These are phyloP conservation scores for Nylanderia fulva DNA, from an alignment of 1,140 invertebrate genomes.

Conservation along the genomic window DNA sequence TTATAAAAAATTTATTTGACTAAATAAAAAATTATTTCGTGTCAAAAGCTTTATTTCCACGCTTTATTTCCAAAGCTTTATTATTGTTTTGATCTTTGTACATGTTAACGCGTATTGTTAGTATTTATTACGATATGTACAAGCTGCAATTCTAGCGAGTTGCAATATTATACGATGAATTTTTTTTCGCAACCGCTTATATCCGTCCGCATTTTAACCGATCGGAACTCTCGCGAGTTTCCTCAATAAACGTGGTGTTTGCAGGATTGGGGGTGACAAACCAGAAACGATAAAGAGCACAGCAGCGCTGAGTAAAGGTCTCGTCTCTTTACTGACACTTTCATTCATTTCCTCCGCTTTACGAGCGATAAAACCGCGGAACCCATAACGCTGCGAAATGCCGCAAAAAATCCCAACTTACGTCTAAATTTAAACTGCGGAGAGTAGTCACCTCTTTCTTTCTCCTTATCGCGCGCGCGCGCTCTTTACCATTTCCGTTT, in stretches of 20 bases:
- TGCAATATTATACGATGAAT: not conserved
- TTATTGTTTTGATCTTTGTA: not conserved
- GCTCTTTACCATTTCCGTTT: conserved; percentile 51
- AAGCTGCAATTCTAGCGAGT: not conserved
- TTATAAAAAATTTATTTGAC: not conserved
- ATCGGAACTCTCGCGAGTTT: conserved; percentile 27
- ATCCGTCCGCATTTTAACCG: conserved; percentile 15
- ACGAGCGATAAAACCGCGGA: conserved; percentile 66
- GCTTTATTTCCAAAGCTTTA: no score
- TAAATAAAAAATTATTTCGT: not conserved
- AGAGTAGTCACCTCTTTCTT: not conserved
- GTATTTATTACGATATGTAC: not conserved
- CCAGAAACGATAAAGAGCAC: conserved; percentile 53
- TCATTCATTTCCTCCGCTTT: conserved; percentile 70
- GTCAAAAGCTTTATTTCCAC: not conserved
- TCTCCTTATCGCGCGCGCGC: not conserved
- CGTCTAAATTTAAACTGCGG: conserved; percentile 64
- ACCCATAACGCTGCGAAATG: conserved; percentile 43
- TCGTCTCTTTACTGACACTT: conserved; percentile 60
- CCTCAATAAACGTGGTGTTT: conserved; percentile 23
- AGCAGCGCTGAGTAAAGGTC: not conserved
- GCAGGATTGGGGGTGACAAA: conserved; percentile 42
- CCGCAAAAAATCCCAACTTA: conserved; percentile 25
- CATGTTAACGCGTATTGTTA: not conserved
- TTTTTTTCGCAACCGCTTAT: not conserved